A percentile compares a stretch with the other conserved stretches of the same genome.
These are phyloP conservation scores for Helicolenus hilgendorfi DNA, from an alignment of 2,797 vertebrate species.

Conservation along the genomic window DNA sequence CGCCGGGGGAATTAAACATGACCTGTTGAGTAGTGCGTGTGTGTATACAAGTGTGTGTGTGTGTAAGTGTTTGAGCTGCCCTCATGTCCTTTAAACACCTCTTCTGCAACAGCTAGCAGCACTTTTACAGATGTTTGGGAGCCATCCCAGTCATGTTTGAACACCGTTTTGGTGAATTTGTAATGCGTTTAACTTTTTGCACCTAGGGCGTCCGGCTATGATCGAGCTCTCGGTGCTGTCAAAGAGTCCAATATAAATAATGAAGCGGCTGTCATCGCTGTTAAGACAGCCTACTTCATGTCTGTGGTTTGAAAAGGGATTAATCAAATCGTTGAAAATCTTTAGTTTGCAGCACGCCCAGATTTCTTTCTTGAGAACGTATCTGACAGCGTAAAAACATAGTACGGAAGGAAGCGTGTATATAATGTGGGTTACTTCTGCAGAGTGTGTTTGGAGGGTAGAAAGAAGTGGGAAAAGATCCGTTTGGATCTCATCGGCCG, in stretches of 20 bases:
- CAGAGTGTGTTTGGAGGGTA: conserved; percentile 11
- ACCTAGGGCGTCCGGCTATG: conserved; percentile 31
- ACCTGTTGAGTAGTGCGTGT: neutral
- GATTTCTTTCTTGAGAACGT: conserved; percentile 28
- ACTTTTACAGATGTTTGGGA: conserved; percentile 56
- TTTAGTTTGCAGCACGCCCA: neutral
- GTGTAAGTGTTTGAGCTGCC: neutral
- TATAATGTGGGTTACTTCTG: neutral
- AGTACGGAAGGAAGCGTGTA: neutral
- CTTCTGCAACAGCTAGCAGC: neutral
- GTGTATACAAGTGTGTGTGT: neutral
- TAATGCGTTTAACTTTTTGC: conserved; percentile 58
- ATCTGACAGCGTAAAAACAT: conserved; percentile 43
- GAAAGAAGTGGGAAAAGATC: conserved; percentile 28
- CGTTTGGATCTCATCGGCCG: conserved; percentile 35
- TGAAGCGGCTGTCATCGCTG: conserved; percentile 66
- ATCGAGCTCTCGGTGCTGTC: conserved; percentile 28
- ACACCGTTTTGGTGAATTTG: conserved; percentile 59
- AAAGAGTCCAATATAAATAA: conserved; percentile 63
- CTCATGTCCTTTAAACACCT: neutral
- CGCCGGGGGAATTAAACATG: conserved; percentile 6
- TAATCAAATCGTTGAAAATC: conserved; percentile 45
- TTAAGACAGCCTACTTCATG: conserved; percentile 28
- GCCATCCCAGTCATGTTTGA: conserved; percentile 44
- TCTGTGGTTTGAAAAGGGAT: conserved; percentile 38